These are phyloP conservation scores for Punctoribates punctum DNA, from an alignment of 2,888 invertebrate genomes.

Conservation along the genomic window DNA sequence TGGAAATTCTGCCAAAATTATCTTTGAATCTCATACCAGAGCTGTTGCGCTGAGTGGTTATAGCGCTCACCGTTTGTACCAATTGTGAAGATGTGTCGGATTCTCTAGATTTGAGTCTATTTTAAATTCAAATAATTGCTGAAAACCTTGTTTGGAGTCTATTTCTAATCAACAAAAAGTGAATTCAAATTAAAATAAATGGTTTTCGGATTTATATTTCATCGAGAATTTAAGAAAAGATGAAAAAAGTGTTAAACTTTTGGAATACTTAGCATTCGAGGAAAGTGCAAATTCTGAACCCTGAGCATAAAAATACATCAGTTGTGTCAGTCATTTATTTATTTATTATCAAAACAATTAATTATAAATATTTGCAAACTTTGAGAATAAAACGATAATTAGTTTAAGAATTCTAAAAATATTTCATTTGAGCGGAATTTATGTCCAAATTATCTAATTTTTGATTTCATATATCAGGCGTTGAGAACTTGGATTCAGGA, in stretches of 20 bases:
- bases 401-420: not conserved
- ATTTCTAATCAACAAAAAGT: not conserved
- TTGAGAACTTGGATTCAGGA: conserved; percentile 93
- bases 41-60: not conserved
- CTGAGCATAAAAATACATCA: no score
- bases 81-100: not conserved
- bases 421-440: not conserved
- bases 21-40: not conserved
- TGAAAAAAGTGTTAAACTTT: no score
- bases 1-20: not conserved
- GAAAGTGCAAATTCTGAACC: no score
- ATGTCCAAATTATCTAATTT: not conserved
- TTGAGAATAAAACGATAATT: no score
- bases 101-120: not conserved
- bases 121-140: not conserved
- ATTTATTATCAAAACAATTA: no score
- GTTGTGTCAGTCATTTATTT: no score
- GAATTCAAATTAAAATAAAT: no score
- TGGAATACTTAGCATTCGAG: no score
- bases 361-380: no score
- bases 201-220: no score
- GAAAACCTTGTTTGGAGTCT: not conserved
- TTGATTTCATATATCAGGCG: conserved; percentile 59
- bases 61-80: not conserved
- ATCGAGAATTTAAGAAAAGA: no score